Conservation (phyloP, 2,797 vertebrate species). For the Schizothorax lantsangensis region DNA sequence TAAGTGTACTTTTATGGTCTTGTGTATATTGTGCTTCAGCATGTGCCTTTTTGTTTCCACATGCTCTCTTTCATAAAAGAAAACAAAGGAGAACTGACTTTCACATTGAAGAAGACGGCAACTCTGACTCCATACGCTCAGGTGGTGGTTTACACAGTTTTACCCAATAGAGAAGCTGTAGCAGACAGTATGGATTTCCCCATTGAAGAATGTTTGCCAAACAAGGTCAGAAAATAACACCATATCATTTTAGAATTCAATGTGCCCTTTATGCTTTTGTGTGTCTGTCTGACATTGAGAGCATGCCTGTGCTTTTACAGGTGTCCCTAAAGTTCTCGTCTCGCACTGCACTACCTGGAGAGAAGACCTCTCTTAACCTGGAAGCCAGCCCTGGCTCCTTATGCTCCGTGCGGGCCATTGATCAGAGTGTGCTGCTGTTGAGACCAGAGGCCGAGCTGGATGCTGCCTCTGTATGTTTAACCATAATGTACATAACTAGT, state of each 20-base stretch:
- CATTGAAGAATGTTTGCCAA: conserved; percentile 81
- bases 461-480: conserved; percentile 72
- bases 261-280: not conserved
- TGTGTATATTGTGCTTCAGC: not conserved
- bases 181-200: conserved; percentile 83
- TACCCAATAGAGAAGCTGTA: conserved; percentile 77
- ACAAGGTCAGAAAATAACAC: conserved; percentile 78
- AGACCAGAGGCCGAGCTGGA: conserved; percentile 80
- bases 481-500: not conserved
- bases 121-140: conserved; percentile 81
- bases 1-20: not conserved
- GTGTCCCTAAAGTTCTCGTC: conserved; percentile 81
- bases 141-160: conserved; percentile 80
- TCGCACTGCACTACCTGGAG: conserved; percentile 76
- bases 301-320: conserved; percentile 66
- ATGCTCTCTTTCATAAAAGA: conserved; percentile 65
- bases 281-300: not conserved
- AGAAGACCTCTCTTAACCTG: conserved; percentile 72
- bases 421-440: conserved; percentile 86
- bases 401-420: conserved; percentile 87
- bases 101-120: conserved; percentile 68
- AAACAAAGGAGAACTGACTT: conserved; percentile 74
- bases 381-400: conserved; percentile 80
- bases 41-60: not conserved
- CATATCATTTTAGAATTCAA: not conserved